These are phyloP conservation scores for Ciconia stormi DNA, from an alignment of 2,113 vertebrate genomes.

Conservation along the genomic window DNA sequence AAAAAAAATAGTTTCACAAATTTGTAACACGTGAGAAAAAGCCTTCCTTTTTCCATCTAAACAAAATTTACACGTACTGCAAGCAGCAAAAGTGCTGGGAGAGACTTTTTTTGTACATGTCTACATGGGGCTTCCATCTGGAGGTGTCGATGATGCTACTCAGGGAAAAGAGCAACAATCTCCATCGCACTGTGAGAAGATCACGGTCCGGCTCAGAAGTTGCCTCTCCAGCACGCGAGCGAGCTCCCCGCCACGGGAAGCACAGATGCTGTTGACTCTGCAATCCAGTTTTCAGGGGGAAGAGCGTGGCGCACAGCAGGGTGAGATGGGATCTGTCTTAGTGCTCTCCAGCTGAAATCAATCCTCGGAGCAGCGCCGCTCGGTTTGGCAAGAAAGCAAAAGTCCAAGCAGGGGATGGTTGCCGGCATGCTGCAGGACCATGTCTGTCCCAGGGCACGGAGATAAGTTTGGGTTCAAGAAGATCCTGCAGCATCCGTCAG, in stretches of 20 bases:
- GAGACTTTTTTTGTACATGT: background rate
- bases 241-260: background rate
- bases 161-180: background rate
- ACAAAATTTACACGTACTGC: background rate
- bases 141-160: background rate
- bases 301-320: background rate
- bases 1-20: rapidly evolving
- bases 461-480: background rate
- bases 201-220: background rate
- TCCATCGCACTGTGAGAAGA: rapidly evolving
- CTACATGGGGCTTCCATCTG: background rate
- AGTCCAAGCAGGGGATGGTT: background rate
- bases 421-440: background rate
- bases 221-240: rapidly evolving
- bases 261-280: background rate
- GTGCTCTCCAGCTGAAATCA: background rate
- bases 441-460: background rate
- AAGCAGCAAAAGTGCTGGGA: background rate
- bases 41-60: background rate
- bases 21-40: background rate
- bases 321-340: background rate
- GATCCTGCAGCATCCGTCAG: background rate
- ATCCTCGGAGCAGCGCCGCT: background rate
- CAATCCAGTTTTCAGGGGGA: background rate
- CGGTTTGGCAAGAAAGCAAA: background rate